These are phyloP conservation scores for Nicator chloris DNA, from an alignment of 2,113 vertebrate genomes.

Conservation along the genomic window DNA sequence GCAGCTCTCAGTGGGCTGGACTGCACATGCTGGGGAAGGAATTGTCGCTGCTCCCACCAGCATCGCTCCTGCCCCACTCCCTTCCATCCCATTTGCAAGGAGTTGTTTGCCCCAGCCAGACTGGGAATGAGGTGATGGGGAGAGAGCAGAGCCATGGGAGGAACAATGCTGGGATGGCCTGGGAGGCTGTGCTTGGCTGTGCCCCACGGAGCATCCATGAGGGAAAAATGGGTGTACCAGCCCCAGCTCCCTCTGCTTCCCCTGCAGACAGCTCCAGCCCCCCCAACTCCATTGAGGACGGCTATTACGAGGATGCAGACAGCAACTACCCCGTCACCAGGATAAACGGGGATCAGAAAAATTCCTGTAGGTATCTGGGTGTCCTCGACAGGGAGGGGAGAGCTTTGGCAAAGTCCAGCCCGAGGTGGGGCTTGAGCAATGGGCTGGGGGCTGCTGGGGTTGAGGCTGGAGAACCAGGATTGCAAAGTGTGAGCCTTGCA, in stretches of 20 bases:
- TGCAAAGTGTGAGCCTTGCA: not conserved
- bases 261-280: slow-evolving; percentile 86
- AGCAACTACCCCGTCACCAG: slow-evolving; percentile 89
- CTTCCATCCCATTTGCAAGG: not conserved
- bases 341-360: slow-evolving; percentile 88
- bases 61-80: not conserved
- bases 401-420: not conserved
- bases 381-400: not conserved
- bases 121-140: not conserved
- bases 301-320: slow-evolving; percentile 96
- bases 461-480: not conserved
- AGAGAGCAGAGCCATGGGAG: rapidly evolving
- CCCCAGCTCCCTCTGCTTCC: not conserved
- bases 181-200: not conserved
- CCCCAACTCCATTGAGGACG: slow-evolving; percentile 88
- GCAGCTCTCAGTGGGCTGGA: not conserved
- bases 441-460: not conserved
- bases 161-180: not conserved
- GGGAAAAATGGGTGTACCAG: not conserved
- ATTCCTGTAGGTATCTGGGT: slow-evolving; percentile 80
- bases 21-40: not conserved
- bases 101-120: not conserved
- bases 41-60: rapidly evolving
- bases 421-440: not conserved
- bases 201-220: not conserved